Conservation (phyloP, 2,888 invertebrate genomes). For the Hecatera dysodea region DNA sequence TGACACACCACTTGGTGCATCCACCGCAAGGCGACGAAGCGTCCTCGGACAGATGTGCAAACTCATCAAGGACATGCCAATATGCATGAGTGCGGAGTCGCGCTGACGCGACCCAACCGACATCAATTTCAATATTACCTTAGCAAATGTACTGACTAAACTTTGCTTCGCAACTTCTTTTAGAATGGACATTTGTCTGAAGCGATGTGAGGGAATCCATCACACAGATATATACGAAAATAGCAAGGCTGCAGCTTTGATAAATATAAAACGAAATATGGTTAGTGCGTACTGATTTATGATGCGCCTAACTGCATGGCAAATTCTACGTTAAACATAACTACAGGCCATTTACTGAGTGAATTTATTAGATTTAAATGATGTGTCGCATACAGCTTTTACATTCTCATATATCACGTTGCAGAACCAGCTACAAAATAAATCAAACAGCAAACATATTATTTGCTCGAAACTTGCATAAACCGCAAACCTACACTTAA, state of each 20-base stretch:
- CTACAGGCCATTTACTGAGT: conserved; percentile 14
- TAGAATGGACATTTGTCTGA: conserved; percentile 42
- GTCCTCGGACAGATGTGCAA: conserved; percentile 55
- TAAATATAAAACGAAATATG: conserved; percentile 38
- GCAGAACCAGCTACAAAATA: conserved; percentile 21
- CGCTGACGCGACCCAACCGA: conserved; percentile 46
- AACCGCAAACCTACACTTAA: conserved; percentile 45
- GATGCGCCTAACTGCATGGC: conserved; percentile 9
- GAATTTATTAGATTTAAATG: conserved; percentile 24
- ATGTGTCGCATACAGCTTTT: background rate
- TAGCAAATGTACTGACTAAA: conserved; percentile 46
- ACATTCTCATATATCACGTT: conserved; percentile 29
- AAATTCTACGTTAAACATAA: conserved; percentile 11
- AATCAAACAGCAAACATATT: conserved; percentile 17
- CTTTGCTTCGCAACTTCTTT: conserved; percentile 10
- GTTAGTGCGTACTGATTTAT: conserved; percentile 19
- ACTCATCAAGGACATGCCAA: conserved; percentile 61
- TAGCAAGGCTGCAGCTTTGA: conserved; percentile 26
- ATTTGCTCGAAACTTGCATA: conserved; percentile 43
- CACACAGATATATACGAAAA: conserved; percentile 21
- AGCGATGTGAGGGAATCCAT: conserved; percentile 5
- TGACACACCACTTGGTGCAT: conserved; percentile 73
- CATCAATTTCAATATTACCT: conserved; percentile 56
- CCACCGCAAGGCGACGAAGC: conserved; percentile 51
- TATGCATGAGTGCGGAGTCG: conserved; percentile 57